phyloP scores from a whole-genome alignment of 2,888 invertebrate genomes.

The Hofmannophila pseudospretella region DNA sequence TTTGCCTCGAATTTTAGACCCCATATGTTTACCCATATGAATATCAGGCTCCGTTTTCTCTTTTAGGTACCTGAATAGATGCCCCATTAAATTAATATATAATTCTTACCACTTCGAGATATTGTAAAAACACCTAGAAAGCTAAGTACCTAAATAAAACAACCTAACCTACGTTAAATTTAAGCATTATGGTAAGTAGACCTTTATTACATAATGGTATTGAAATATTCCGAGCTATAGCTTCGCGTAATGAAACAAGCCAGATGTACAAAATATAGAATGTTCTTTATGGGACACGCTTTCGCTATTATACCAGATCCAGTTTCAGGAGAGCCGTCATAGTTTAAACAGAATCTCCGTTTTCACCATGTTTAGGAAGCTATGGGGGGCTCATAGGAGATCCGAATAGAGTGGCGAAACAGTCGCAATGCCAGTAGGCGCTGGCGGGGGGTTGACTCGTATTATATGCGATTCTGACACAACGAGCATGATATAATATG shows the following conservation, averaged over 20 bases:
- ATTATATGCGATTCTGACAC: constrained; percentile 47
- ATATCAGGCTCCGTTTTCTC: too few species aligned
- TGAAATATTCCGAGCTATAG: constrained; percentile 23
- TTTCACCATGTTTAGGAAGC: constrained; percentile 25
- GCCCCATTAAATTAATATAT: too few species aligned
- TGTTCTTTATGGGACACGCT: constrained; percentile 69
- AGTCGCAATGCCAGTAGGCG: constrained; percentile 35
- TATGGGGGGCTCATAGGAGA: constrained; percentile 22
- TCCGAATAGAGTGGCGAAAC: constrained; percentile 32
- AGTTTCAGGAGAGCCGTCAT: constrained; percentile 45
- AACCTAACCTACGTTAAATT: background rate
- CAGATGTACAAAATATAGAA: constrained; percentile 66
- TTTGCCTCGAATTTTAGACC: too few species aligned
- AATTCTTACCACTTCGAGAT: too few species aligned
- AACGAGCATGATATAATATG: constrained; percentile 44
- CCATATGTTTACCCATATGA: too few species aligned
- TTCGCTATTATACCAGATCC: constrained; percentile 57
- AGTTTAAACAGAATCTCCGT: constrained; percentile 26
- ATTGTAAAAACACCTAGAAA: background rate
- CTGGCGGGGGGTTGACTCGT: constrained; percentile 37
- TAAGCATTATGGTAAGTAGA: background rate
- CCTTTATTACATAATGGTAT: constrained; percentile 9
- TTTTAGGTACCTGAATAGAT: too few species aligned
- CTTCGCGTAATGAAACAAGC: constrained; percentile 59
- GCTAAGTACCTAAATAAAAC: background rate